A percentile compares a stretch with the other conserved stretches of the same genome.
Conservation (phyloP, 2,113 vertebrate species). For the Leucosticte australis region DNA sequence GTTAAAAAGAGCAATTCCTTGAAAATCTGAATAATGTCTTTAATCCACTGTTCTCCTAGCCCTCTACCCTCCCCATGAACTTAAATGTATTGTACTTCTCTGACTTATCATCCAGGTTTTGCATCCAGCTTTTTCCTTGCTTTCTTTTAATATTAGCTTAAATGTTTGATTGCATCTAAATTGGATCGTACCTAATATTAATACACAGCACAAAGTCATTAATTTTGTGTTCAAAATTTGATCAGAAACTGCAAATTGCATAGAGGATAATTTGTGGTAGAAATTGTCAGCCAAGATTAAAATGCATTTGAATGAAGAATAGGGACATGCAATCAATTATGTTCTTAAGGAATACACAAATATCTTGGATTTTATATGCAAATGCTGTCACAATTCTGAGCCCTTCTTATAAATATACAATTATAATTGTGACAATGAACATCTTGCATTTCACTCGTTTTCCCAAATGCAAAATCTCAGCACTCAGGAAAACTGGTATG, state of each 20-base stretch:
- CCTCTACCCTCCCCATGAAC: neutral
- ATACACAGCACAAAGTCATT: neutral
- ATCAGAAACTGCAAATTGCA: neutral
- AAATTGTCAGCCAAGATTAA: neutral
- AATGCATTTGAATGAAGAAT: neutral
- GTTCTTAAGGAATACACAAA: neutral
- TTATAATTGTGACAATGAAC: neutral
- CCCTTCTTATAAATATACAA: constrained; percentile 7
- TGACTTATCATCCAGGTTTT: neutral
- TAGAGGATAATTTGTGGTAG: neutral
- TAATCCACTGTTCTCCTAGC: neutral
- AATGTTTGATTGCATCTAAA: neutral
- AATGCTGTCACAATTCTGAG: neutral
- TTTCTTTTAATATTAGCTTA: neutral
- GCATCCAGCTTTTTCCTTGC: neutral
- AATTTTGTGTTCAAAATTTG: neutral
- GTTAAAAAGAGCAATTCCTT: neutral
- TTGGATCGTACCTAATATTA: neutral
- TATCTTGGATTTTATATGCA: neutral
- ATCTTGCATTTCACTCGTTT: neutral
- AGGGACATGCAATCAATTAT: neutral
- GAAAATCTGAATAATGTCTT: neutral
- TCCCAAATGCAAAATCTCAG: neutral
- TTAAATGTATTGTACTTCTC: neutral
- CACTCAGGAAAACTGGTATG: neutral